Percentiles rank a stretch among this genome's conserved stretches.
Conservation (phyloP, 2,113 vertebrate species). For the Spheniscus mendiculus region DNA sequence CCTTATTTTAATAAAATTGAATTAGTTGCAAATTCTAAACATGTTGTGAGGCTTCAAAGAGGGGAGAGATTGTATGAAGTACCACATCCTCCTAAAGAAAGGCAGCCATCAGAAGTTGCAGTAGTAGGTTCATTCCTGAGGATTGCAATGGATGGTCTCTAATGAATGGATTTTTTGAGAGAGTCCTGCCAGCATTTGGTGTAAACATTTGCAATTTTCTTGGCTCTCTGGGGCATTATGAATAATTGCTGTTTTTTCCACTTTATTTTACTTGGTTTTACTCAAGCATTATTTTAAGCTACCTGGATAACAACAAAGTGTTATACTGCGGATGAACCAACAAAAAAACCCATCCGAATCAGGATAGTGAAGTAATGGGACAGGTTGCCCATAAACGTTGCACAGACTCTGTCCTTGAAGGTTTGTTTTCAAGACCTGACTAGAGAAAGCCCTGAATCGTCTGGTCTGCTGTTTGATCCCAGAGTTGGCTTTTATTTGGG, state of each 20-base stretch:
- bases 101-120: neutral
- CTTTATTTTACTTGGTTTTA: neutral
- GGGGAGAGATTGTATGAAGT: neutral
- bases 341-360: accelerated
- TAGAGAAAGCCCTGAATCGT: neutral
- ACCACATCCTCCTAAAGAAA: neutral
- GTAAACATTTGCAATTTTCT: neutral
- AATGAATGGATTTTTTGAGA: neutral
- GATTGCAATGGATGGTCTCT: neutral
- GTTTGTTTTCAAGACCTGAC: neutral
- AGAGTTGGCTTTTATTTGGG: neutral
- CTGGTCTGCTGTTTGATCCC: neutral
- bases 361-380: neutral
- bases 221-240: neutral
- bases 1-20: neutral
- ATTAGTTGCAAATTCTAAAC: neutral
- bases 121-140: neutral
- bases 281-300: neutral
- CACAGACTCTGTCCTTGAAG: neutral
- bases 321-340: no score
- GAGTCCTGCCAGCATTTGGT: neutral
- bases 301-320: neutral
- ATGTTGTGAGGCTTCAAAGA: neutral
- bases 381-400: neutral
- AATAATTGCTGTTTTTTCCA: neutral